Conservation (phyloP, 2,797 vertebrate species). For the Labeo calbasu region DNA sequence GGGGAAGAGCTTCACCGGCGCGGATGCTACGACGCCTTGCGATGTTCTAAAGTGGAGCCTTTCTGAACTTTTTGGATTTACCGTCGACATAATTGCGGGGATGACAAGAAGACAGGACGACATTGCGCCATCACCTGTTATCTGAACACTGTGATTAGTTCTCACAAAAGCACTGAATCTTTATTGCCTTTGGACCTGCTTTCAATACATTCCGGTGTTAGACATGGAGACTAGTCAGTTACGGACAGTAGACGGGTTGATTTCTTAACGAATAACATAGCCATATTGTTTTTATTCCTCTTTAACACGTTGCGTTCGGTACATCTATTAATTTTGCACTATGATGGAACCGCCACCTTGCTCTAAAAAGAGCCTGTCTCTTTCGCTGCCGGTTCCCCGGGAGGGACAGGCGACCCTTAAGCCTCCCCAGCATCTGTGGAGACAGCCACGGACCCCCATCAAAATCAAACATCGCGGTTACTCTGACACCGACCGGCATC, state of each 20-base stretch:
- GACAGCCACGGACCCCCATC: slow-evolving; percentile 94
- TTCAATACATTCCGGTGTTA: slow-evolving; percentile 62
- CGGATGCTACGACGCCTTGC: slow-evolving; percentile 62
- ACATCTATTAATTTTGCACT: slow-evolving; percentile 68
- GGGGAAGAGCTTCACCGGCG: slow-evolving; percentile 66
- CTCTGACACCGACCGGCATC: slow-evolving; percentile 90
- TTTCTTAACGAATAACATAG: slow-evolving; percentile 68
- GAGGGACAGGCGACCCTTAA: slow-evolving; percentile 89
- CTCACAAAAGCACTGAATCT: slow-evolving; percentile 59
- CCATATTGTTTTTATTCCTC: slow-evolving; percentile 68
- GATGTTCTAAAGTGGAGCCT: slow-evolving; percentile 52
- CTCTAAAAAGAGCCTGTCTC: slow-evolving; percentile 89
- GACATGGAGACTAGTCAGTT: slow-evolving; percentile 67
- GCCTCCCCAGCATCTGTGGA: slow-evolving; percentile 94
- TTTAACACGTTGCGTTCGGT: slow-evolving; percentile 57
- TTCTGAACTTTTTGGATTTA: slow-evolving; percentile 45
- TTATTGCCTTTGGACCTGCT: slow-evolving; percentile 71
- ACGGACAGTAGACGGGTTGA: slow-evolving; percentile 67
- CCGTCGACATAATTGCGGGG: not conserved
- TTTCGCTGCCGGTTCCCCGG: slow-evolving; percentile 89
- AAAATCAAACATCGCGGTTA: slow-evolving; percentile 94
- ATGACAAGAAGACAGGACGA: slow-evolving; percentile 35
- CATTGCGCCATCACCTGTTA: slow-evolving; percentile 52
- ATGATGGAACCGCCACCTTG: slow-evolving; percentile 88
- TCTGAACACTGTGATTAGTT: slow-evolving; percentile 75